Percentiles rank a stretch among this genome's conserved stretches.
Evolutionary conservation across 1,140 invertebrate genomes (phyloP).

Genomic region (Oppia nitens): DNA sequence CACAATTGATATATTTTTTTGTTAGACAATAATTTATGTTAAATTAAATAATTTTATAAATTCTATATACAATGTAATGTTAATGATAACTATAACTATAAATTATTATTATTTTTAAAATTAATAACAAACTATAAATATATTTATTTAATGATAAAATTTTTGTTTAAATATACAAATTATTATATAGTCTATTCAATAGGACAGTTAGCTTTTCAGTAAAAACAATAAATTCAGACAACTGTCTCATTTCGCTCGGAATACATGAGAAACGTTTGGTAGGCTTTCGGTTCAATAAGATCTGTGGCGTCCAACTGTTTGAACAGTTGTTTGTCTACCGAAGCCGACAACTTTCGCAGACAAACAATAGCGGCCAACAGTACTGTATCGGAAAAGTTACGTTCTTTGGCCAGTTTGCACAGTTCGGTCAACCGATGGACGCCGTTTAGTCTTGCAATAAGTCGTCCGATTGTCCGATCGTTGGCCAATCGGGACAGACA

Average conservation of each 20-base stretch:
- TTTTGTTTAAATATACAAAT: too few relatives aligned
- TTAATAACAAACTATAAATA: too few relatives aligned
- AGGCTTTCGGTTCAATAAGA: slow-evolving; percentile 43
- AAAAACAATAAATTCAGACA: too few relatives aligned
- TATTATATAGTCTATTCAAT: too few relatives aligned
- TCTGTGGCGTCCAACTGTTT: slow-evolving; percentile 37
- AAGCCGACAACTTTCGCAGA: slow-evolving; percentile 42
- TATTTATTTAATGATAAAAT: too few relatives aligned
- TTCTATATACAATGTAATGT: too few relatives aligned
- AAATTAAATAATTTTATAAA: too few relatives aligned
- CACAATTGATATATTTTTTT: too few relatives aligned
- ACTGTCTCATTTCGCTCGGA: slow-evolving; percentile 49
- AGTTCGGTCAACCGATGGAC: slow-evolving; percentile 51
- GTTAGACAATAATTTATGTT: too few relatives aligned
- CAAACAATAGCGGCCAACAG: slow-evolving; percentile 53
- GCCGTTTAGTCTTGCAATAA: slow-evolving; percentile 21
- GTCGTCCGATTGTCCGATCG: slow-evolving; percentile 34
- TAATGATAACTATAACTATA: too few relatives aligned
- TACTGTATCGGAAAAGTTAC: slow-evolving; percentile 52
- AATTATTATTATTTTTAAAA: too few relatives aligned
- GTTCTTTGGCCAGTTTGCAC: slow-evolving; percentile 46
- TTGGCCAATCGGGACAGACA: slow-evolving; percentile 62
- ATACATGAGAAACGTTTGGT: slow-evolving; percentile 50
- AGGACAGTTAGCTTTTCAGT: too few relatives aligned
- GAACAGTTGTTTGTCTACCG: slow-evolving; percentile 33